These are phyloP conservation scores for Epinephelus moara DNA, from an alignment of 2,113 vertebrate species.

Conservation along the genomic window DNA sequence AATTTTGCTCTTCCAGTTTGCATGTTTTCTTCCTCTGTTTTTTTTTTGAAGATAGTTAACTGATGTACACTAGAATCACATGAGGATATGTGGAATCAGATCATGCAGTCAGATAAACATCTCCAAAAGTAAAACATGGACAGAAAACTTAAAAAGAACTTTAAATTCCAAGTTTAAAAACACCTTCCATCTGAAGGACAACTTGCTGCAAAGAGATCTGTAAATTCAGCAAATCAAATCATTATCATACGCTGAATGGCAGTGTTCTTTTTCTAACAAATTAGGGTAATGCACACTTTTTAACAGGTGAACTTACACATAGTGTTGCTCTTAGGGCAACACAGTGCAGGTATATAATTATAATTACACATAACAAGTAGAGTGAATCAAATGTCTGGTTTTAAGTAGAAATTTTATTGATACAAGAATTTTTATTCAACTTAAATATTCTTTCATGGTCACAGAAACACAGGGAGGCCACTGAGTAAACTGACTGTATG, in stretches of 20 bases:
- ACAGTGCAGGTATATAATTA: neutral
- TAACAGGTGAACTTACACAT: neutral
- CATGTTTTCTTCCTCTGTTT: neutral
- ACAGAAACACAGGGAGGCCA: neutral
- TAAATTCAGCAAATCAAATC: neutral
- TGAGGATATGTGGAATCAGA: slow-evolving; percentile 1
- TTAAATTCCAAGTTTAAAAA: neutral
- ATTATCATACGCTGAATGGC: neutral
- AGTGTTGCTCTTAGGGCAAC: neutral
- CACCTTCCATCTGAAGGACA: neutral
- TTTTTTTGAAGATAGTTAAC: slow-evolving; percentile 11
- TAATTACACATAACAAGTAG: neutral
- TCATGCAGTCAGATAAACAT: neutral
- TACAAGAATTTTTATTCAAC: too few relatives aligned
- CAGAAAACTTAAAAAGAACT: neutral
- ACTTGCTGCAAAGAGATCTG: neutral
- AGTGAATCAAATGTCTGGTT: neutral
- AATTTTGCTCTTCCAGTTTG: neutral
- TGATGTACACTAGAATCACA: slow-evolving; percentile 8
- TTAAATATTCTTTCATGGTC: neutral
- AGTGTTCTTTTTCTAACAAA: neutral
- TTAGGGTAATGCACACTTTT: neutral
- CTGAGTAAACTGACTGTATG: too few relatives aligned
- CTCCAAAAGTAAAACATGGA: neutral
- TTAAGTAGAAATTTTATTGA: neutral